phyloP scores from a whole-genome alignment of 2,888 invertebrate species.

The Idaea dimidiata region DNA sequence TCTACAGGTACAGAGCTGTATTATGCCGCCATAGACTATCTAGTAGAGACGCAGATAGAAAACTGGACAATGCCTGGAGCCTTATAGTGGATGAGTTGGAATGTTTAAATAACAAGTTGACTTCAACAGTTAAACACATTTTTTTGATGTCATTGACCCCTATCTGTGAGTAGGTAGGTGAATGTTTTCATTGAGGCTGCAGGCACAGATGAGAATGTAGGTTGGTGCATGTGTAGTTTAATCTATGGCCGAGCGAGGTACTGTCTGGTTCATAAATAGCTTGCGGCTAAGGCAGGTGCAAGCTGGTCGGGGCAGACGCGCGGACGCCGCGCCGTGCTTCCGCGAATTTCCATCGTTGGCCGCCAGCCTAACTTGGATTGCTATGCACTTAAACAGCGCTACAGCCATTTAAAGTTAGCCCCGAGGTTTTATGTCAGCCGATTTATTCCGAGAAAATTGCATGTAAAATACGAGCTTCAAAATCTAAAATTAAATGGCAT shows the following conservation, averaged over 20 bases:
- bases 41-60: slow-evolving; percentile 12
- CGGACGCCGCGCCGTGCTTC: slow-evolving; percentile 74
- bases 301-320: slow-evolving; percentile 36
- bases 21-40: slow-evolving; percentile 16
- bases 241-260: slow-evolving; percentile 57
- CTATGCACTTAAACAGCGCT: slow-evolving; percentile 18
- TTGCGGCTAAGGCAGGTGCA: slow-evolving; percentile 63
- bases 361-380: slow-evolving; percentile 27
- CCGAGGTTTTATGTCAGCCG: slow-evolving; percentile 24
- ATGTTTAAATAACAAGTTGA: slow-evolving; percentile 3
- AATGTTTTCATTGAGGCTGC: slow-evolving; percentile 18
- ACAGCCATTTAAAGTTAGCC: slow-evolving; percentile 23
- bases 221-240: slow-evolving; percentile 40
- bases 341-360: slow-evolving; percentile 54
- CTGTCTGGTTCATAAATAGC: slow-evolving; percentile 76
- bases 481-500: slow-evolving; percentile 21
- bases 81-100: background rate
- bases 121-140: background rate
- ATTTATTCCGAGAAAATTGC: slow-evolving; percentile 22
- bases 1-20: slow-evolving; percentile 13
- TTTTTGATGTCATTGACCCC: slow-evolving; percentile 7
- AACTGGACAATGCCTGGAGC: slow-evolving; percentile 5
- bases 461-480: slow-evolving; percentile 20
- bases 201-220: slow-evolving; percentile 17
- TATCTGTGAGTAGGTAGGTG: slow-evolving; percentile 14